These are phyloP conservation scores for Diaphora mendica DNA, from an alignment of 2,888 invertebrate genomes.

Conservation along the genomic window DNA sequence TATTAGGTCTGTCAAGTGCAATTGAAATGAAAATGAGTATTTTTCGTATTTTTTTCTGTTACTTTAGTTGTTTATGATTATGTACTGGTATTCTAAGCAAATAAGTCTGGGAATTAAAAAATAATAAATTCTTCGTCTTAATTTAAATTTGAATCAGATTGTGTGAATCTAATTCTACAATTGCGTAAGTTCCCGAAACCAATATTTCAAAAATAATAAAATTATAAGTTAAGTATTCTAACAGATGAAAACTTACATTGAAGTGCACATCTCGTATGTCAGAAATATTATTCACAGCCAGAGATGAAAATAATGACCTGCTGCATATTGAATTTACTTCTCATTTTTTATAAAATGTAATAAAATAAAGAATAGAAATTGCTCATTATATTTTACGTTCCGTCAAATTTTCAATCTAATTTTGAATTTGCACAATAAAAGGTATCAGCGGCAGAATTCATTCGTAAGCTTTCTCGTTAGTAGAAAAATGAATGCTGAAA, in stretches of 20 bases:
- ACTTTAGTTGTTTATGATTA: not conserved
- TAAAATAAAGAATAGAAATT: not conserved
- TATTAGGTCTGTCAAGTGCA: not conserved
- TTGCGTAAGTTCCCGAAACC: not conserved
- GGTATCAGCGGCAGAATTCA: constrained; percentile 50
- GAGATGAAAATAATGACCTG: not conserved
- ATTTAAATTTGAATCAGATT: not conserved
- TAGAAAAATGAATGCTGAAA: constrained; percentile 58
- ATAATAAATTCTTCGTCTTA: not conserved
- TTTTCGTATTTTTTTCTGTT: not conserved
- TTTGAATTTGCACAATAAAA: constrained; percentile 42
- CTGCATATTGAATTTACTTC: not conserved
- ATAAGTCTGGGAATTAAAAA: not conserved
- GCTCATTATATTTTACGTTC: not conserved
- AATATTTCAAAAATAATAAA: not conserved
- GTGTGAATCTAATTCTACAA: not conserved
- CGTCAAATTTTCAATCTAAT: constrained; percentile 34
- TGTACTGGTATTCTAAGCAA: not conserved
- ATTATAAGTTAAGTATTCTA: not conserved
- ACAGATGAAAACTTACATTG: not conserved
- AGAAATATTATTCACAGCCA: not conserved
- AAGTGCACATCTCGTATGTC: not conserved
- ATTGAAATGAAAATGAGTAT: not conserved
- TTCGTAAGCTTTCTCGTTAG: constrained; percentile 69
- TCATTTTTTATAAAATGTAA: not conserved